Percentiles rank a stretch among this genome's conserved stretches.
phyloP scores from a whole-genome alignment of 2,797 vertebrate genomes.

The Clarias fuscus region DNA sequence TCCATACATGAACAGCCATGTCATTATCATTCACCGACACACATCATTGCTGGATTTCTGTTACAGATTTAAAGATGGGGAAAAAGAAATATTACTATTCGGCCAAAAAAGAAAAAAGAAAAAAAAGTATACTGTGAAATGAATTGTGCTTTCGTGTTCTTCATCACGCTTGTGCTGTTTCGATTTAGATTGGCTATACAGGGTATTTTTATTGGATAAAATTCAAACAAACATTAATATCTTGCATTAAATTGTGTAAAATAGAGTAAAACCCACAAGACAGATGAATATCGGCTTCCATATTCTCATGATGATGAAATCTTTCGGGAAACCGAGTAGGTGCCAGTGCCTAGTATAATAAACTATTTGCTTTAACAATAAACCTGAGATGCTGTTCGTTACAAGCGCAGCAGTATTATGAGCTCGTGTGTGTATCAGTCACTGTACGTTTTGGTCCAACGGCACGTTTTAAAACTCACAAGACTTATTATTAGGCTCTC shows the following conservation, averaged over 20 bases:
- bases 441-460: constrained; percentile 2
- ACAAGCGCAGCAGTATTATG: background rate
- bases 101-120: background rate
- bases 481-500: background rate
- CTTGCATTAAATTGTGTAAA: background rate
- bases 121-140: constrained; percentile 10
- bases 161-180: constrained; percentile 8
- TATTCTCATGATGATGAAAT: background rate
- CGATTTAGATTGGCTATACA: constrained; percentile 8
- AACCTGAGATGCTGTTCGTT: background rate
- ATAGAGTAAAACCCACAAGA: background rate
- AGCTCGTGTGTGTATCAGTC: background rate
- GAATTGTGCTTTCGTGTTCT: constrained; percentile 10
- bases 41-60: background rate
- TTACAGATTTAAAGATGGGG: background rate
- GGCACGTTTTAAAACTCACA: background rate
- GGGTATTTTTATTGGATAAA: constrained; percentile 16
- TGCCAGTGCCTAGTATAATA: background rate
- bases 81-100: background rate
- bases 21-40: constrained; percentile 5
- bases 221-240: background rate
- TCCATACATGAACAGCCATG: background rate
- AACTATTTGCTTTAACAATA: background rate
- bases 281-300: constrained; percentile 4
- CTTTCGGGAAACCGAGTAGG: background rate